phyloP scores from a whole-genome alignment of 2,113 vertebrate species.

The Stegostoma tigrinum region DNA sequence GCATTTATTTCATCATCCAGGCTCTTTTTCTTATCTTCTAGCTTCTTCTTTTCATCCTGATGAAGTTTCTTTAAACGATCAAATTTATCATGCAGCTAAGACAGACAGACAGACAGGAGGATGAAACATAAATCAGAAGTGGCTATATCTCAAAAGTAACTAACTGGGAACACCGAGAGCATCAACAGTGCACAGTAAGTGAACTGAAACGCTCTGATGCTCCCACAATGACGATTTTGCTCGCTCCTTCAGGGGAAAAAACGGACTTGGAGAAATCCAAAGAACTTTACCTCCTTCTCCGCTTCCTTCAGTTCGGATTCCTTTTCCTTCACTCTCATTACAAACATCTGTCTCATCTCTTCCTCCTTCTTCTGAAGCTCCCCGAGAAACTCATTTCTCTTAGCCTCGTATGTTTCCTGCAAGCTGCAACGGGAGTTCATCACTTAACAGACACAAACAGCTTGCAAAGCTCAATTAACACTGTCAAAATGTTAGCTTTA shows the following conservation, averaged over 20 bases:
- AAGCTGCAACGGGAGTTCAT: slow-evolving; percentile 57
- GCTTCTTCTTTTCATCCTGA: slow-evolving; percentile 95
- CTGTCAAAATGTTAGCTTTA: background rate
- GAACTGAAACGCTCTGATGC: background rate
- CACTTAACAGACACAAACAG: background rate
- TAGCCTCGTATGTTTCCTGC: slow-evolving; percentile 95
- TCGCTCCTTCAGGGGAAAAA: too few relatives aligned
- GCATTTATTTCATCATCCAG: slow-evolving; percentile 89
- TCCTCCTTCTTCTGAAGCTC: slow-evolving; percentile 98
- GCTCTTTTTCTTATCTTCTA: slow-evolving; percentile 91
- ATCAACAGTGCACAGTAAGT: background rate
- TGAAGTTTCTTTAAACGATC: slow-evolving; percentile 95
- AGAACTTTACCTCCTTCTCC: slow-evolving; percentile 80
- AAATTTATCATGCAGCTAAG: slow-evolving; percentile 92
- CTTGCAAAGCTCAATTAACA: too few relatives aligned
- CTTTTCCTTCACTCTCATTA: slow-evolving; percentile 97
- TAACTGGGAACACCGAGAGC: background rate
- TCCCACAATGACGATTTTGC: background rate
- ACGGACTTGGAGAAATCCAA: background rate
- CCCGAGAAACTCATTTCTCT: slow-evolving; percentile 95
- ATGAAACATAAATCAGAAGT: background rate
- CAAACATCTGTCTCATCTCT: slow-evolving; percentile 99
- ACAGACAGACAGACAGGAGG: background rate
- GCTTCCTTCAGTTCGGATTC: slow-evolving; percentile 95
- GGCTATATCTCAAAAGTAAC: background rate